These are phyloP conservation scores for Boloria euphrosyne DNA, from an alignment of 2,888 invertebrate species.

Conservation along the genomic window DNA sequence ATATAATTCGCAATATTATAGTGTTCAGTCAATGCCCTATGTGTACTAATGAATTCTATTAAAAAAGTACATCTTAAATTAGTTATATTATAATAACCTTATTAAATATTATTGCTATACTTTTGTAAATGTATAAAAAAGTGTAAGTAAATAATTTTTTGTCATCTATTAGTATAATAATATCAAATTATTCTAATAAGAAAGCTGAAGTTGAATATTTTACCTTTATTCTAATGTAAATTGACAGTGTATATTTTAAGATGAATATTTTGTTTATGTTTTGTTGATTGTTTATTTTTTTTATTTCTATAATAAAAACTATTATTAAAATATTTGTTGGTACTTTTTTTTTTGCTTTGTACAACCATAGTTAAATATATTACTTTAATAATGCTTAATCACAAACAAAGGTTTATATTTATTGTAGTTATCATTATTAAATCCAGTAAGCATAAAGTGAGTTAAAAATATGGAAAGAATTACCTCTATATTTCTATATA, in stretches of 20 bases:
- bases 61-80: neutral
- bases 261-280: neutral
- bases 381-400: too few relatives aligned
- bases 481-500: too few relatives aligned
- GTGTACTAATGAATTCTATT: conserved; percentile 28
- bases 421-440: too few relatives aligned
- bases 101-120: neutral
- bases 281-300: neutral
- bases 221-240: neutral
- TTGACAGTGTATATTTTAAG: neutral
- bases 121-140: conserved; percentile 9
- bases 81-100: too few relatives aligned
- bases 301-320: neutral
- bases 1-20: conserved; percentile 23
- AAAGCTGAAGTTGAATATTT: neutral
- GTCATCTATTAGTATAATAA: too few relatives aligned
- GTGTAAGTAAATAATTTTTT: neutral
- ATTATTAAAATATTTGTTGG: neutral
- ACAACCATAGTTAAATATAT: neutral
- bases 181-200: neutral
- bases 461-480: too few relatives aligned
- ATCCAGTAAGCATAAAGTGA: too few relatives aligned
- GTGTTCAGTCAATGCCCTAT: conserved; percentile 42
- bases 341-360: conserved; percentile 1
- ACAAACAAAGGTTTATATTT: too few relatives aligned